These are phyloP conservation scores for Dione vanillae DNA, from an alignment of 2,888 invertebrate genomes.

Conservation along the genomic window DNA sequence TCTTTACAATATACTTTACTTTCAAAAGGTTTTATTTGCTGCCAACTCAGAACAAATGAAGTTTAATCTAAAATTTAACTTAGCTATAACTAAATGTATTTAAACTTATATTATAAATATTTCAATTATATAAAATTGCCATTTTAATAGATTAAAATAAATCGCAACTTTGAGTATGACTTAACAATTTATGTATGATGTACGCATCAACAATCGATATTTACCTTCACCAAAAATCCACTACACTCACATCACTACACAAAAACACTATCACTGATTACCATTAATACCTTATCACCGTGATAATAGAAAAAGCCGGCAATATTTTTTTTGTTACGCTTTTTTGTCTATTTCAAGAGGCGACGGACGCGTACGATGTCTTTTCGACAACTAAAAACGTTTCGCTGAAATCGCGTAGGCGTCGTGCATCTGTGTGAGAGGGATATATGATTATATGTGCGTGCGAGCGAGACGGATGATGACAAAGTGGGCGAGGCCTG, in stretches of 20 bases:
- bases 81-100: not conserved
- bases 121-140: not conserved
- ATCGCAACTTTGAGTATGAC: conserved; percentile 4
- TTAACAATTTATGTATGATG: not conserved
- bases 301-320: conserved; percentile 52
- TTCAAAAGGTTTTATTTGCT: too few species aligned
- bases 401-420: conserved; percentile 74
- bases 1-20: too few species aligned
- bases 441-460: conserved; percentile 48
- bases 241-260: conserved; percentile 60
- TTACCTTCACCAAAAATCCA: conserved; percentile 59
- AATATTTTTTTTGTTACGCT: conserved; percentile 53
- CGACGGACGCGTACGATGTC: conserved; percentile 70
- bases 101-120: not conserved
- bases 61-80: too few species aligned
- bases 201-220: conserved; percentile 49
- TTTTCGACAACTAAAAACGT: conserved; percentile 79
- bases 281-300: conserved; percentile 54
- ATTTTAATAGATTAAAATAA: conserved; percentile 25
- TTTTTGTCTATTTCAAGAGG: conserved; percentile 57
- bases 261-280: conserved; percentile 54
- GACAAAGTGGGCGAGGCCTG: conserved; percentile 66
- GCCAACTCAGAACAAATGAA: too few species aligned
- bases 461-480: conserved; percentile 57
- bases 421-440: conserved; percentile 65